A percentile compares a stretch with the other conserved stretches of the same genome.
phyloP scores from a whole-genome alignment of 2,113 vertebrate genomes.

The Mastomys natalensis region DNA sequence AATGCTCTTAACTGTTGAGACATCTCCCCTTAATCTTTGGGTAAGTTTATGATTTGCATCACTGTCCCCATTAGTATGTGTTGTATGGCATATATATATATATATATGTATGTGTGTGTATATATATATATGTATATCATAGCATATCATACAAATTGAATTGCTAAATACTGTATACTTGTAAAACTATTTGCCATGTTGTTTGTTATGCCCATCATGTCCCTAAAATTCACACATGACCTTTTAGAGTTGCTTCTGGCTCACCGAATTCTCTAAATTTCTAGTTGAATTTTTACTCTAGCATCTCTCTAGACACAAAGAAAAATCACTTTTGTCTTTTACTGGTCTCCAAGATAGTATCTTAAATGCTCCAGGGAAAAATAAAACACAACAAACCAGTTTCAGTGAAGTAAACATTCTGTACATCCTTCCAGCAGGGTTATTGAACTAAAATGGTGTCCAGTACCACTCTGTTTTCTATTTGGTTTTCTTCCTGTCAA shows the following conservation, averaged over 20 bases:
- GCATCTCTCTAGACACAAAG: constrained; percentile 40
- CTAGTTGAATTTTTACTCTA: constrained; percentile 46
- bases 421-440: not conserved
- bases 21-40: not conserved
- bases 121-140: too few species aligned
- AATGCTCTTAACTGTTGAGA: not conserved
- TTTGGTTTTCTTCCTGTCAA: not conserved
- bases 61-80: not conserved
- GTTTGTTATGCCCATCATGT: not conserved
- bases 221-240: not conserved
- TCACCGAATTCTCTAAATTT: constrained; percentile 55
- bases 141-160: not conserved
- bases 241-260: not conserved
- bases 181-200: not conserved
- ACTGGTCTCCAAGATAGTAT: constrained; percentile 50
- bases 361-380: constrained; percentile 55
- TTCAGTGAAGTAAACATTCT: not conserved
- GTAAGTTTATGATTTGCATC: not conserved
- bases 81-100: too few species aligned
- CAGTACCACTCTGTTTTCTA: not conserved
- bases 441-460: not conserved
- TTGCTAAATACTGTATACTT: not conserved
- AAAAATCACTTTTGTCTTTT: constrained; percentile 50
- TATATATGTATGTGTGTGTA: too few species aligned
- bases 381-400: constrained; percentile 59